Conservation (phyloP, 2,888 invertebrate genomes). For the Platerodrilus igneus region DNA sequence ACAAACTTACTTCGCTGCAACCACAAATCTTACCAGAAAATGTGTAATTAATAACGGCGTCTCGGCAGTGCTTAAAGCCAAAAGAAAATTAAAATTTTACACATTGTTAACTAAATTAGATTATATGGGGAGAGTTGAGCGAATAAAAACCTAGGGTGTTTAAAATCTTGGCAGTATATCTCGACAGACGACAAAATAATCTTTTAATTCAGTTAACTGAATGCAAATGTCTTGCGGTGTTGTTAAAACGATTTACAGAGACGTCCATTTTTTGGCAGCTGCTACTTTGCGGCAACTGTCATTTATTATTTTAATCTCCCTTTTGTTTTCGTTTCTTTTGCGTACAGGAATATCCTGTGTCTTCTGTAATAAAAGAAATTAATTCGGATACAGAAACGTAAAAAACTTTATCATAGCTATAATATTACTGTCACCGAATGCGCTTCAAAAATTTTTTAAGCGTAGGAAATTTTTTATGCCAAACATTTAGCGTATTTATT, state of each 20-base stretch:
- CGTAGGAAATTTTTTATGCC: slow-evolving; percentile 20
- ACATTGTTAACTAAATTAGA: slow-evolving; percentile 23
- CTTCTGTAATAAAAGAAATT: slow-evolving; percentile 20
- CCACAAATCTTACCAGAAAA: no score
- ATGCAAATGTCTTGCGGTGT: slow-evolving; percentile 33
- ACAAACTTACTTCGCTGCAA: no score
- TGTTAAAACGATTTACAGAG: slow-evolving; percentile 28
- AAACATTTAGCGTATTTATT: no score
- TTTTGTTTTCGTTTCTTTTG: slow-evolving; percentile 20
- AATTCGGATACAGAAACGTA: slow-evolving; percentile 20
- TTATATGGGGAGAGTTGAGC: slow-evolving; percentile 17
- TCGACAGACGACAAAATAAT: slow-evolving; percentile 33
- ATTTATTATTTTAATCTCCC: slow-evolving; percentile 23
- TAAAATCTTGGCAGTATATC: slow-evolving; percentile 33
- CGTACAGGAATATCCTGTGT: slow-evolving; percentile 13
- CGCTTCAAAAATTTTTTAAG: slow-evolving; percentile 19
- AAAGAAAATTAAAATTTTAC: slow-evolving; percentile 22
- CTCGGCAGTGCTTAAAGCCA: no score
- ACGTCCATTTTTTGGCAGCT: slow-evolving; percentile 26
- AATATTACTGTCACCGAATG: slow-evolving; percentile 15
- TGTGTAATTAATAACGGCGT: no score
- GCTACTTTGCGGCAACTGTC: slow-evolving; percentile 18
- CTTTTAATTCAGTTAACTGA: slow-evolving; percentile 34
- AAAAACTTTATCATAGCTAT: slow-evolving; percentile 13
- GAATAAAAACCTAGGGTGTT: slow-evolving; percentile 21